These are phyloP conservation scores for Crotalus horridus DNA, from an alignment of 2,113 vertebrate genomes.

Conservation along the genomic window DNA sequence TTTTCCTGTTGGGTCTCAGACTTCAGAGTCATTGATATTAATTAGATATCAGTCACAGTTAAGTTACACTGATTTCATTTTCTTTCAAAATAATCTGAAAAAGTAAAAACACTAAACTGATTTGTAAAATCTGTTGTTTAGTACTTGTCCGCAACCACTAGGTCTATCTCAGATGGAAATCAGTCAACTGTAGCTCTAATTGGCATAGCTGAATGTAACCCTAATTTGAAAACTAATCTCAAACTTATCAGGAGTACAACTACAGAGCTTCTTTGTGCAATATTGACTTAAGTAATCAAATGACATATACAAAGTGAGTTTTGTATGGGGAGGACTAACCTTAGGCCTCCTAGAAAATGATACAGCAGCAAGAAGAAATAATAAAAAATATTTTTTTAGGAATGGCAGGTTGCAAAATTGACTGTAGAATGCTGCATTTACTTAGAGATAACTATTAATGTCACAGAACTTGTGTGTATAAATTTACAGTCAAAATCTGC, in stretches of 20 bases:
- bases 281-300: slow-evolving; percentile 27
- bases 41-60: background rate
- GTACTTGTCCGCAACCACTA: slow-evolving; percentile 7
- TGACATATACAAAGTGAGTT: background rate
- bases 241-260: slow-evolving; percentile 30
- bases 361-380: background rate
- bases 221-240: slow-evolving; percentile 44
- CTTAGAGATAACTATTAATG: background rate
- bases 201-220: slow-evolving; percentile 42
- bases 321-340: background rate
- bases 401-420: background rate
- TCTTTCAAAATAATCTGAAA: background rate
- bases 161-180: slow-evolving; percentile 49
- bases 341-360: background rate
- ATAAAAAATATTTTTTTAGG: background rate
- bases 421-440: background rate
- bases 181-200: slow-evolving; percentile 36
- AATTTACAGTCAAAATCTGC: background rate
- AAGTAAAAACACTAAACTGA: background rate
- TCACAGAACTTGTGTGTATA: background rate
- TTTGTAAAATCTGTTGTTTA: slow-evolving; percentile 29
- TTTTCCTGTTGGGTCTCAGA: background rate
- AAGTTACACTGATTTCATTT: background rate
- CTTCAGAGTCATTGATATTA: background rate
- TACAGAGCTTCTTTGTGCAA: background rate